phyloP scores from a whole-genome alignment of 2,888 invertebrate species.

The Lycia hirtaria region DNA sequence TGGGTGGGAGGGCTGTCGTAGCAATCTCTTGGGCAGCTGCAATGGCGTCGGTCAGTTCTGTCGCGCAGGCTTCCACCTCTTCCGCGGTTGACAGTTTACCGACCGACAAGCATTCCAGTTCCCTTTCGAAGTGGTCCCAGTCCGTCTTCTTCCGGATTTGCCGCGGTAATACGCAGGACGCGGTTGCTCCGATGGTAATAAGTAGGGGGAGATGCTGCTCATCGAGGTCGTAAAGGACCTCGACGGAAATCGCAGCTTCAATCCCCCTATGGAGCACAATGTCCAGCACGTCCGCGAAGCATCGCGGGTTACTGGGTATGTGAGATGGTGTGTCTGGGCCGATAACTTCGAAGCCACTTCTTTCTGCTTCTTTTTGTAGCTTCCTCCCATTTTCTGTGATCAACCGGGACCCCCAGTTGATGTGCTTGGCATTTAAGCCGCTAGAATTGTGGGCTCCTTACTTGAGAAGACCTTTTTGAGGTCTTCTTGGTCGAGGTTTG shows the following conservation, averaged over 20 bases:
- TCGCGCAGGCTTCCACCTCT: conserved; percentile 5
- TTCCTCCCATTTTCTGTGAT: not conserved
- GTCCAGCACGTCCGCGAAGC: not conserved
- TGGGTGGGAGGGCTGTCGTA: not conserved
- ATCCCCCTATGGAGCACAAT: not conserved
- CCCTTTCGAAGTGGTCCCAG: not conserved
- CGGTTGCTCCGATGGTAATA: not conserved
- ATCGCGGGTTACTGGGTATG: not conserved
- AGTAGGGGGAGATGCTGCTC: conserved; percentile 7
- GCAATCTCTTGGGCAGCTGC: not conserved
- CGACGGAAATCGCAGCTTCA: not conserved
- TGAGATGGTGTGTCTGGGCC: not conserved
- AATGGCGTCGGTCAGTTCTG: not conserved
- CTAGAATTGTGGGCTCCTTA: not conserved
- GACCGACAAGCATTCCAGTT: not conserved
- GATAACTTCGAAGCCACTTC: not conserved
- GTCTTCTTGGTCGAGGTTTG: not conserved
- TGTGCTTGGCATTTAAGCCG: conserved; percentile 1
- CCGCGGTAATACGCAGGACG: not conserved
- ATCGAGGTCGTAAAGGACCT: conserved; percentile 1
- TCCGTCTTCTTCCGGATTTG: not conserved
- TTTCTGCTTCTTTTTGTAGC: not conserved
- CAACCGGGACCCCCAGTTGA: conserved; percentile 1
- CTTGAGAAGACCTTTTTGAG: not conserved
- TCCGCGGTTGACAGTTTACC: not conserved